Conservation (phyloP, 2,113 vertebrate genomes). For the Zosterops lateralis region DNA sequence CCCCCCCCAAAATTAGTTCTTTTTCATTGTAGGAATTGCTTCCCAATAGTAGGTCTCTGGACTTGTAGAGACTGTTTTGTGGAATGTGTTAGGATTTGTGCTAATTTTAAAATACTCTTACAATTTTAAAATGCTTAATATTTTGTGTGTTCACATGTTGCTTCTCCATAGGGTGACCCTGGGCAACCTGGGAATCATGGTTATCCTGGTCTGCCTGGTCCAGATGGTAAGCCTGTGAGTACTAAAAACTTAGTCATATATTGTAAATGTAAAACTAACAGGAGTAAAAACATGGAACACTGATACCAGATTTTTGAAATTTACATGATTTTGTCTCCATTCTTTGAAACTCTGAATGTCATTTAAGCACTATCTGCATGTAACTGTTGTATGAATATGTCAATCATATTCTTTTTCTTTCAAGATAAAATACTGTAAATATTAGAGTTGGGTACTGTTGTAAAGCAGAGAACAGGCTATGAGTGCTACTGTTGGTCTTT, state of each 20-base stretch:
- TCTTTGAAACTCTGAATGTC: neutral
- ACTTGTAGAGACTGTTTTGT: neutral
- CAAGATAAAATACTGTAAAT: neutral
- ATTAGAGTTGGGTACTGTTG: neutral
- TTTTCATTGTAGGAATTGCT: neutral
- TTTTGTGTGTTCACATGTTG: neutral
- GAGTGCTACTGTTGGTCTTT: neutral
- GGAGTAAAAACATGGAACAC: neutral
- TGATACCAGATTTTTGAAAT: neutral
- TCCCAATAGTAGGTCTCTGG: neutral
- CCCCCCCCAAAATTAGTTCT: neutral
- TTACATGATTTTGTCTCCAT: neutral
- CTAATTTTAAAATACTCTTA: neutral
- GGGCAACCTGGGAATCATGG: constrained; percentile 83
- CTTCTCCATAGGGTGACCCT: constrained; percentile 80
- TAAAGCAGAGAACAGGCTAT: neutral
- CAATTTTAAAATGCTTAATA: neutral
- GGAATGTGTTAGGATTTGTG: neutral
- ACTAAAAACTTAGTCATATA: constrained; percentile 89
- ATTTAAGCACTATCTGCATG: neutral
- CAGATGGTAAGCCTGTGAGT: constrained; percentile 99
- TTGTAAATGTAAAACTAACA: constrained; percentile 40
- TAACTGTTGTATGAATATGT: neutral
- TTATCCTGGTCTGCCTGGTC: constrained; percentile 88
- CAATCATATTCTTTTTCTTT: neutral